phyloP scores from a whole-genome alignment of 2,797 vertebrate genomes.

The Hydrocynus forskahlii region DNA sequence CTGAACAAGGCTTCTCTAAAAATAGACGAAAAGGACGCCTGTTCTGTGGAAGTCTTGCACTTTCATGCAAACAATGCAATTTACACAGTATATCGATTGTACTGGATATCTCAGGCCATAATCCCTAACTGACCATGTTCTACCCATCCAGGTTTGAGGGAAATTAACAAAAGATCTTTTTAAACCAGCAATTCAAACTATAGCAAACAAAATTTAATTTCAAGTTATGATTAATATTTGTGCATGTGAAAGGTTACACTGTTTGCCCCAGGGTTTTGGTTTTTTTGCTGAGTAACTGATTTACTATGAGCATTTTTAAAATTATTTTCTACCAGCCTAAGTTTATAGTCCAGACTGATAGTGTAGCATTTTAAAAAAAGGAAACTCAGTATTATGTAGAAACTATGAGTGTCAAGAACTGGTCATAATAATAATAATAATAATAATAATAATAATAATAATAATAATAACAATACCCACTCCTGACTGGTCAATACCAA shows the following conservation, averaged over 20 bases:
- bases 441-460: too few relatives aligned
- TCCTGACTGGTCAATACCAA: too few relatives aligned
- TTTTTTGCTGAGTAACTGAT: neutral
- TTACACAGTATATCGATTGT: neutral
- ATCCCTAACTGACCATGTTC: neutral
- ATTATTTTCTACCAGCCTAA: neutral
- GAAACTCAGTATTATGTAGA: too few relatives aligned
- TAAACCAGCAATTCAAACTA: neutral
- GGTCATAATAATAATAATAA: too few relatives aligned
- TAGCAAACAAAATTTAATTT: neutral
- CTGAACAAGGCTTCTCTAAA: slow-evolving; percentile 11
- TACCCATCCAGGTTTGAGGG: neutral
- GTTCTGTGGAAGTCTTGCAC: neutral
- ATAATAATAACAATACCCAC: too few relatives aligned
- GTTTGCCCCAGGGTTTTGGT: neutral
- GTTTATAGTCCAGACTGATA: neutral
- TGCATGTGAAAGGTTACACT: neutral
- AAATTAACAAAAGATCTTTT: neutral
- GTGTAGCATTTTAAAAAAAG: neutral
- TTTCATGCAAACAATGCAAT: neutral
- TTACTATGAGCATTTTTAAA: too few relatives aligned
- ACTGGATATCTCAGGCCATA: neutral
- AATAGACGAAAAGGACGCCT: slow-evolving; percentile 26
- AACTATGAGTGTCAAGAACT: too few relatives aligned
- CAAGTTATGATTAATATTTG: neutral